These are phyloP conservation scores for Morus bassanus DNA, from an alignment of 2,797 vertebrate genomes.

Conservation along the genomic window DNA sequence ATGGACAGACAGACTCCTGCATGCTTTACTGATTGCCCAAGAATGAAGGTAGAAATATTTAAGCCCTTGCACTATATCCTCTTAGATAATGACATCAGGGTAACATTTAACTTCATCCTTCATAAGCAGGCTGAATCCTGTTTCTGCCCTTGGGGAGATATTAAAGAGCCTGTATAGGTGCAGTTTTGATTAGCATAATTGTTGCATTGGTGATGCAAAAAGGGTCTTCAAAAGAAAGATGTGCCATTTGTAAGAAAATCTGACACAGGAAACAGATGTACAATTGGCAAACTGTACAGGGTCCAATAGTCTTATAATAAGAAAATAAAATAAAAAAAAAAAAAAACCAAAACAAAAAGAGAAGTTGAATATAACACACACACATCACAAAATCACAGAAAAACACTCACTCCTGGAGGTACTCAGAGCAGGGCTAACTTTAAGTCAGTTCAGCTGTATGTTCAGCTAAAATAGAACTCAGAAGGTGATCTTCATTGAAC, in stretches of 20 bases:
- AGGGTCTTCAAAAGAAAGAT: neutral
- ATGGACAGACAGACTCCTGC: neutral
- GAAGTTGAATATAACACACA: neutral
- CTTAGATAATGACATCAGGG: neutral
- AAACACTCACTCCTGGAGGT: neutral
- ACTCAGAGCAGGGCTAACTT: neutral
- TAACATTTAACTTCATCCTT: neutral
- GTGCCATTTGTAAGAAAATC: neutral
- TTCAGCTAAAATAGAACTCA: neutral
- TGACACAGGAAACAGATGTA: neutral
- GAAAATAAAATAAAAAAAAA: too few species aligned
- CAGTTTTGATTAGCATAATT: neutral
- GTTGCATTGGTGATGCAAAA: neutral
- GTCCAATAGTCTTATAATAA: neutral
- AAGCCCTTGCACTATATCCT: neutral
- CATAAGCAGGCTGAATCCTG: neutral
- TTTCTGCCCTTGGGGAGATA: neutral
- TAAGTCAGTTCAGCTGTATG: neutral
- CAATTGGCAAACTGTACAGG: neutral
- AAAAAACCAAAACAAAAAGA: neutral
- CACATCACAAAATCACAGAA: neutral
- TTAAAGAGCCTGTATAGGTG: neutral
- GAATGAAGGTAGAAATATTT: neutral
- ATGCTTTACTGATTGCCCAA: neutral
- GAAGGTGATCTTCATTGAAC: neutral